Evolutionary conservation across 2,797 vertebrate species (phyloP).

Genomic region (Gymnothorax reevesii): DNA sequence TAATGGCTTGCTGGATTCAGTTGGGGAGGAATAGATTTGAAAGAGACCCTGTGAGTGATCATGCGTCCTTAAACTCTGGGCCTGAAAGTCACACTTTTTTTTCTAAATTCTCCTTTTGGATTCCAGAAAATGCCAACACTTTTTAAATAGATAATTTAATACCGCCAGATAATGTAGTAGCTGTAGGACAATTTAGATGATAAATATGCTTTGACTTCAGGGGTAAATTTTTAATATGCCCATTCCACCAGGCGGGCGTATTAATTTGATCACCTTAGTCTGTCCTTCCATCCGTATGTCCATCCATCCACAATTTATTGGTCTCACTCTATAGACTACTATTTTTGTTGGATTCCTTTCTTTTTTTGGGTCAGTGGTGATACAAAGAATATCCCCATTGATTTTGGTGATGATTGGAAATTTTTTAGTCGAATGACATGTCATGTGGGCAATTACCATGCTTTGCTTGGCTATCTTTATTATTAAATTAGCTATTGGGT

Average conservation of each 20-base stretch:
- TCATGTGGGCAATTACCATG: too few relatives aligned
- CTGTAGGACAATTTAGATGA: background rate
- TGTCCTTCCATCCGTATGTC: too few relatives aligned
- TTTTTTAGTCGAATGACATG: too few relatives aligned
- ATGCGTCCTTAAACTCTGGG: background rate
- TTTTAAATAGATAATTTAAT: background rate
- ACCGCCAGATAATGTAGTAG: background rate
- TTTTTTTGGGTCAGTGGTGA: too few relatives aligned
- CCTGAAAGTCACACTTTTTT: background rate
- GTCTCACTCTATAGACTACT: too few relatives aligned
- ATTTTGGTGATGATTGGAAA: too few relatives aligned
- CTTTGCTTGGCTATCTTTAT: too few relatives aligned
- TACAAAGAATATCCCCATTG: too few relatives aligned
- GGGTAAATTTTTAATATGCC: background rate
- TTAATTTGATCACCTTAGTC: too few relatives aligned
- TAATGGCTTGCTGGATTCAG: conserved; percentile 43
- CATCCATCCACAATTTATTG: too few relatives aligned
- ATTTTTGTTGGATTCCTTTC: too few relatives aligned
- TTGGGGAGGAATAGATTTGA: conserved; percentile 29
- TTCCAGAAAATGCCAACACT: background rate
- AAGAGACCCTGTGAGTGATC: background rate
- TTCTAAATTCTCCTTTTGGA: background rate
- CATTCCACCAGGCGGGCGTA: too few relatives aligned
- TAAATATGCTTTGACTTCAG: background rate
- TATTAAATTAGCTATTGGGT: background rate